Conservation (phyloP, 1,140 invertebrate species). For the Sogatella furcifera region DNA sequence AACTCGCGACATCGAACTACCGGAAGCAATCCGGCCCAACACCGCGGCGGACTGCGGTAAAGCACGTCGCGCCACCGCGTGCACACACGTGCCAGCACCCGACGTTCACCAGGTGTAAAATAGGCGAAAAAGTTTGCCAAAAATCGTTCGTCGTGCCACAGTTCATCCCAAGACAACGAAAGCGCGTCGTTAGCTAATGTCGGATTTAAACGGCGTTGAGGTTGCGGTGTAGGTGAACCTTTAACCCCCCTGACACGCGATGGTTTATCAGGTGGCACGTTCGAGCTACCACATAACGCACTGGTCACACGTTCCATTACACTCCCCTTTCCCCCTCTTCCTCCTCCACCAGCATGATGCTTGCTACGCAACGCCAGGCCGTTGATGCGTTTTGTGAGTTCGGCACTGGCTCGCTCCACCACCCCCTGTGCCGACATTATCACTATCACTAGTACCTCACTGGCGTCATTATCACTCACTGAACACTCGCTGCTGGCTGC, state of each 20-base stretch:
- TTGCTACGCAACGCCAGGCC: constrained; percentile 61
- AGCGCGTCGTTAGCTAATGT: constrained; percentile 18
- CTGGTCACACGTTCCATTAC: constrained; percentile 78
- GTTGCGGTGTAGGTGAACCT: constrained; percentile 17
- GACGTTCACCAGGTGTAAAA: constrained; percentile 66
- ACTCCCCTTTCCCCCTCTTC: constrained; percentile 42
- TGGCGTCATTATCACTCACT: background rate
- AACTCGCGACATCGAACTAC: constrained; percentile 74
- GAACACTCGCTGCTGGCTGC: background rate
- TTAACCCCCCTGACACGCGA: constrained; percentile 13
- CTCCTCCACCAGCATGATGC: constrained; percentile 38
- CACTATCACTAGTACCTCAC: background rate
- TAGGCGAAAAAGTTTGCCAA: constrained; percentile 74
- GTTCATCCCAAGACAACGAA: constrained; percentile 56
- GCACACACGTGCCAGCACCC: constrained; percentile 69
- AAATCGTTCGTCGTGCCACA: constrained; percentile 75
- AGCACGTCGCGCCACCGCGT: constrained; percentile 74
- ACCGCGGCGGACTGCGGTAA: constrained; percentile 68
- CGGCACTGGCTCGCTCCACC: constrained; percentile 77
- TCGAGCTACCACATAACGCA: constrained; percentile 57
- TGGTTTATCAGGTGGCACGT: constrained; percentile 22
- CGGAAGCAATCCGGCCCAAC: constrained; percentile 74
- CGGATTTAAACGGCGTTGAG: constrained; percentile 25
- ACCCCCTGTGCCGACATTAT: constrained; percentile 70
- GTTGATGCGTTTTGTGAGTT: constrained; percentile 76